Evolutionary conservation across 1,140 invertebrate genomes (phyloP), one percentile per base, ranked within the genome.

Genomic region (Pseudomyrmex pallidus): DNA sequence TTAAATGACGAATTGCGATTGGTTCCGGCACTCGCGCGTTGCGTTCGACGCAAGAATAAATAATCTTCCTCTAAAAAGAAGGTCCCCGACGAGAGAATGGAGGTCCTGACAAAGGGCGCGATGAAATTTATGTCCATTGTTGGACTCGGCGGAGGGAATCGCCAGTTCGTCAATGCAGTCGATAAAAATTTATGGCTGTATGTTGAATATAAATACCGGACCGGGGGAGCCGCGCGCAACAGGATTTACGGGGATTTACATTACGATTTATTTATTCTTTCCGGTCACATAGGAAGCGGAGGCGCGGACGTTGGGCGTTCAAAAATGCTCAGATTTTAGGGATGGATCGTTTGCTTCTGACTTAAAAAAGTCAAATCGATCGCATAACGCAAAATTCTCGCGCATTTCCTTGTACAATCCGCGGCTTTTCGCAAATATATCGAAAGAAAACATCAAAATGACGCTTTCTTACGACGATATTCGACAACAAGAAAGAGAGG

Each of bases 111-210:
- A 80, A 80, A 80, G 54, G 76, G 4, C 54, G n/a, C 64, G 44
- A 17, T 67, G 64, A 44, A 86, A 82, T 85, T 74, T 70, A 68
- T 74, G 50, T 74, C 56, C 50, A 57, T 63, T 17, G 64, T 80
- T 54, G 46, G 25, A 73, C 44, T 17, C 13, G 15, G 25, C 22
- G 56, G 20, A 20, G 63, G 9, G 46, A 61, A 64, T 67, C 76
- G 46, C 63, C 78, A 54, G 25, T 61, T 44, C 74, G 73, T 83
- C 78, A 57, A 10, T 56, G 20, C 64, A 70, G 83, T 83, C 86
- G 80, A 90, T 89, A 85, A 88, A 88, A 90, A 92, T 91, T 91
- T 91, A 92, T 86, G 87, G 84, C 77, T 77, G 74, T 85, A 80
- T 74, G 78, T 70, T 84, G 83, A 62, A 64, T 62, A 66, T 85